A percentile compares a stretch with the other conserved stretches of the same genome.
These are phyloP conservation scores for Drosophila leonis DNA, from an alignment of 2,888 invertebrate species.

Conservation along the genomic window DNA sequence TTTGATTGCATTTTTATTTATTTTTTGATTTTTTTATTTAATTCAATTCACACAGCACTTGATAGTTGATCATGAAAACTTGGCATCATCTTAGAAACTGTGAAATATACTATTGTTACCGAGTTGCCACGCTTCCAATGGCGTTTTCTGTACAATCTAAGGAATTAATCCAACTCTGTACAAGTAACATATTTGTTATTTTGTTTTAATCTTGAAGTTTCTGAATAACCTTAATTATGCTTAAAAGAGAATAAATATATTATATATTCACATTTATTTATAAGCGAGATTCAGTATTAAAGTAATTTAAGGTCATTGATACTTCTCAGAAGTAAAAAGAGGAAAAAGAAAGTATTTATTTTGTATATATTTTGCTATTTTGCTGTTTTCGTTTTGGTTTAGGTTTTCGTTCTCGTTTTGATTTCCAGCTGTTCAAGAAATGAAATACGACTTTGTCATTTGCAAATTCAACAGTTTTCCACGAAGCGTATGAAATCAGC, in stretches of 20 bases:
- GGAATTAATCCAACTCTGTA: not conserved
- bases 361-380: conserved; percentile 45
- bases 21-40: not conserved
- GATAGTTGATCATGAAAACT: not conserved
- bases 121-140: not conserved
- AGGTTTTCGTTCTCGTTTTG: not conserved
- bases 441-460: conserved; percentile 70
- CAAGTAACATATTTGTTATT: no score
- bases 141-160: not conserved
- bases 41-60: not conserved
- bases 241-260: not conserved
- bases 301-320: not conserved
- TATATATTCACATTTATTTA: not conserved
- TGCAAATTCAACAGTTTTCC: conserved; percentile 69
- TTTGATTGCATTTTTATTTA: not conserved
- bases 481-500: conserved; percentile 50
- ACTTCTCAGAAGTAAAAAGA: not conserved
- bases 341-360: conserved; percentile 38
- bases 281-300: not conserved
- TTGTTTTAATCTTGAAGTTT: not conserved
- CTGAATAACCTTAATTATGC: not conserved
- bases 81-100: not conserved
- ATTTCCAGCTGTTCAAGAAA: conserved; percentile 34
- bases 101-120: not conserved
- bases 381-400: conserved; percentile 22